Base-by-base conservation (phyloP, 2,888 invertebrate genomes). In the Cheilosia vernalis region DNA sequence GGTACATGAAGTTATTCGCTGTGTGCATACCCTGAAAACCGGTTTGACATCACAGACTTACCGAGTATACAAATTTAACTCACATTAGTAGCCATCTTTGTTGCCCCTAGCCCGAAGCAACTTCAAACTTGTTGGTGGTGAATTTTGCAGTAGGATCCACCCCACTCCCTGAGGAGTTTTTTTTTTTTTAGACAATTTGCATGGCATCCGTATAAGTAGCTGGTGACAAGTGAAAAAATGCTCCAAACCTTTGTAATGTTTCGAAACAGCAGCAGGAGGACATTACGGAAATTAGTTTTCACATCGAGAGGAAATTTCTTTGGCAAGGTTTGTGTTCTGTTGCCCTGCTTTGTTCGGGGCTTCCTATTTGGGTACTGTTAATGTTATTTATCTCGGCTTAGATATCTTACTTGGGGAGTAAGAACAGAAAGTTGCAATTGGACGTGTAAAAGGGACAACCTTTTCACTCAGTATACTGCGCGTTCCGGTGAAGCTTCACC, bases 231-330 rank as follows among this genome's bases (percentile, higher is more conserved):
- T 24, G 3, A n/a, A 19, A 13, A 30, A 4, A 55, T 27, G 10
- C 40, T 10, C 30, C 27, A 21, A 21, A 55, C 56, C 56, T 47
- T 56, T 63, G 53, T 47, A 21, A 24, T 44, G 37, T 19, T 67
- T 10, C 33, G 30, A 19, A 44, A 55, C 33, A 47, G 24, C 55
- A 44, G 42, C 64, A 60, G 44, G 67, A 63, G 55, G 49, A 73
- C 79, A 83, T 83, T 83, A 73, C 63, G 73, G 73, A 79, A 83
- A 83, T 83, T 83, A 83, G 77, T 69, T 67, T 64, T 70, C 72
- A 15, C 67, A 67, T 58, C 44, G 37, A 19, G 9, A 79, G 64
- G 49, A 15, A 72, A 83, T 53, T 66, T 55, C 47, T 55, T 73
- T 61, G 47, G 66, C 66, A 60, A 55, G n/a, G 60, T 77, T 63